Base-by-base conservation (phyloP, 1,140 invertebrate genomes). In the Drosophila ananassae region DNA sequence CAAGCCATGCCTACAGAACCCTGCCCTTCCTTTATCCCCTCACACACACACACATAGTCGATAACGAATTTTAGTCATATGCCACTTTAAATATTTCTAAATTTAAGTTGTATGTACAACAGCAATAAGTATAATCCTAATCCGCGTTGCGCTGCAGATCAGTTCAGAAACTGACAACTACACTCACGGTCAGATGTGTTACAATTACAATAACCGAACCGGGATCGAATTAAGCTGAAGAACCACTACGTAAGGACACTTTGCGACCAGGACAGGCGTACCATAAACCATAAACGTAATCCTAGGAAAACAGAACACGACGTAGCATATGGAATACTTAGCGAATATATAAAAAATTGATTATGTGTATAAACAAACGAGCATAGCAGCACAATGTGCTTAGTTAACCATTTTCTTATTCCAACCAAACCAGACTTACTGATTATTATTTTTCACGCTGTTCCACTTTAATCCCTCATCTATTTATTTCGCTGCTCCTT, bases 401-500 rank as follows among this genome's bases (percentile, higher is more conserved):
- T 84, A 84, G 82, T 87, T 81, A 84, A 76, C 79, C 46, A 48
- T 48, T 34, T 57, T 69, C 52, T 64, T 64, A 66, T 75, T 75
- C 60, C 72, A 66, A 56, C 39, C 17, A 17, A 12, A n/a, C n/a
- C 37, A 41, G 47, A 61, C 63, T 57, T 62, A 82, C 48, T 67
- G 73, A 60, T 51, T 74, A 17, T 17, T 17, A 0, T 28, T 50
- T n/a, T n/a, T 51, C 13, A 34, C 39, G 25, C 59, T 30, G 30
- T n/a, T 50, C 50, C 68, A 69, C 30, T 69, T 69, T 71, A 56
- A 52, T 69, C 59, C 59, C 24, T 24, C 60, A 67, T 67, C 53
- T 72, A 89, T 90, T 90, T 85, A 89, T 90, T 79, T 74, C 25
- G 72, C 80, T 79, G 78, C 81, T 76, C 58, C 56, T 66, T 69